Evolutionary conservation across 2,113 vertebrate genomes (phyloP), one percentile per base, ranked within the genome.

Genomic region (Ageneiosus marmoratus): DNA sequence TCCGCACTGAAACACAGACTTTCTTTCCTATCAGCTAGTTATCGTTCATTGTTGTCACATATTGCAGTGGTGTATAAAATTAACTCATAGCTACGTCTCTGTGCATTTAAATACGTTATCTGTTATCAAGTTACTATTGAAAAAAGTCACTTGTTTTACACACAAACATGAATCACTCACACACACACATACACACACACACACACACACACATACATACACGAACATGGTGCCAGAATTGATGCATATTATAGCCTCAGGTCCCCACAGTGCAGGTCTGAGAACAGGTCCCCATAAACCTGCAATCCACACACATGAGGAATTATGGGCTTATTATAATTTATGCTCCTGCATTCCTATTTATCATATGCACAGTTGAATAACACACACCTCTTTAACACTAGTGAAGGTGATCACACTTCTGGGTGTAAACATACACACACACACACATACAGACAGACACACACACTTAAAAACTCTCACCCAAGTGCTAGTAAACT

Each of bases 401-500:
- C 67, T 44, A 70, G 67, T 24, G 65, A 69, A 69, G 1, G 41
- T 24, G 67, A 72, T 72, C 48, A 48, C 69, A 72, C 65, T 37
- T 69, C n/a, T n/a, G n/a, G n/a, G n/a, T 27, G 44, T 48, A 5
- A 48, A 20, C 24, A 63, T 16, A 34, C 81, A 50, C 65, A 41
- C 37, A 44, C 53, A 80, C 77, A 67, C 60, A 18, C 29, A 69
- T 50, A 60, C 73, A 85, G 73, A 80, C 75, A 62, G 34, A 48
- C 80, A 77, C 82, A 65, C 72, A 83, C 62, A 65, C 63, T 53
- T 55, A 69, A 32, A 80, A 65, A 67, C 48, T 63, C n/a, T 60
- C 24, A 63, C 32, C 32, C 55, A 73, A 34, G 22, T 81, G 73
- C 46, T 62, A 67, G 74, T 81, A 72, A 79, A 76, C 84, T 84